Base-by-base conservation (phyloP, 1,140 invertebrate species). In the Meloidogyne chitwoodi region DNA sequence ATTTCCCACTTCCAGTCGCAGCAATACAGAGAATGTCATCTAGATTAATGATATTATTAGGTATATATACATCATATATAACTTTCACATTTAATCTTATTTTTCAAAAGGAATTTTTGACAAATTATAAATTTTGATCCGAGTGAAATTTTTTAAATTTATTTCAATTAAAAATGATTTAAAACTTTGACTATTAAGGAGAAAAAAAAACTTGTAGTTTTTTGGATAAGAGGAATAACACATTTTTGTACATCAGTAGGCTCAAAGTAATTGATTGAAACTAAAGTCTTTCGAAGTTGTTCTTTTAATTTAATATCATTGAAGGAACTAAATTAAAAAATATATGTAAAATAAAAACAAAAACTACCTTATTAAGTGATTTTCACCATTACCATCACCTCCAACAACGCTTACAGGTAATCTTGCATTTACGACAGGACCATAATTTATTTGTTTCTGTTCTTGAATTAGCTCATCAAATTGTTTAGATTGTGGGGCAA, bases 141-240 rank as follows among this genome's bases (percentile, higher is more conserved):
- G n/a, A n/a, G n/a, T n/a, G 10, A 44, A 10, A 71, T 27, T 71
- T 19, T 11, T 11, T 3, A 63, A 22, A 71, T 8, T 16, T 68
- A 22, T 68, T 68, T 34, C 19, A 68, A 68, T 31, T 24, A n/a
- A n/a, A n/a, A n/a, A n/a, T n/a, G n/a, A n/a, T n/a, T n/a, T n/a
- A n/a, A n/a, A n/a, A n/a, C n/a, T n/a, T n/a, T n/a, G n/a, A n/a
- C n/a, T n/a, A n/a, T n/a, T n/a, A 70, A 73, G 10, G 8, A 19
- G n/a, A 6, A 6, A 22, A 56, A 64, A 12, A 29, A 64, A 73
- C 71, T 34, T 24, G 24, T 63, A 63, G 71, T 64, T 1, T 64
- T 31, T 64, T 56, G 27, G 22, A 73, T 73, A 5, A 73, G 29
- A 38, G 71, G 71, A 73, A 73, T 73, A 14, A 73, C 56, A 34